Base-by-base conservation (phyloP, 2,888 invertebrate species). In the Ernsta delagoae region DNA sequence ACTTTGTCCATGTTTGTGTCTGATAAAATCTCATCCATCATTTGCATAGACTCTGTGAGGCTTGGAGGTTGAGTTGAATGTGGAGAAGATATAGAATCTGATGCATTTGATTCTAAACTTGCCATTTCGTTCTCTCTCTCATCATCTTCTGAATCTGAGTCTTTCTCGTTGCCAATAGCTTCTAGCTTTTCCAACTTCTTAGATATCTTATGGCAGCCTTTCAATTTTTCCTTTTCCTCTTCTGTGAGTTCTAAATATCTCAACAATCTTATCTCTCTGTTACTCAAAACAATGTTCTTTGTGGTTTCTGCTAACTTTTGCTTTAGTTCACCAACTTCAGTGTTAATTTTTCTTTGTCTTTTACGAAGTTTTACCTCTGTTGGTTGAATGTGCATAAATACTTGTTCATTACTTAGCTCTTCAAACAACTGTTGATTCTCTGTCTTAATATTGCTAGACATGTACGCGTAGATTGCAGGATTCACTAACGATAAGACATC, bases 141-240 rank as follows among this genome's bases (percentile, higher is more conserved):
- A 76, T 96, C 96, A 77, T 93, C 94, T 65, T 97, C 97, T 1
- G 96, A 96, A 77, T 97, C 96, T 70, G 96, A 96, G 76, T 96
- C 96, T 73, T 95, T 95, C 71, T 96, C 97, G 79, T 97, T 96
- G 12, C 96, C 95, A 74, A 96, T 94, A 74, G 95, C 96, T 88
- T 98, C 98, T 73, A 98, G 94, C 88, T 98, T 98, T 82, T 98
- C 98, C 71, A 98, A 89, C 84, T 98, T 98, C 81, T 97, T 97
- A 0, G 98, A 98, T 72, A 98, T 98, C 92, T 98, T 98, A 80
- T 98, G 96, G 64, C 97, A 97, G 48, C 97, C 97, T 86, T 98
- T 98, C 16, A 98, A 90, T 84, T 98, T 98, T 77, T 98, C 98
- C 80, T 98, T 98, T 82, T 98, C 98, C 74, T 98, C 98, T 78